Evolutionary conservation across 2,113 vertebrate genomes (phyloP).

Genomic region (Craseonycteris thonglongyai): DNA sequence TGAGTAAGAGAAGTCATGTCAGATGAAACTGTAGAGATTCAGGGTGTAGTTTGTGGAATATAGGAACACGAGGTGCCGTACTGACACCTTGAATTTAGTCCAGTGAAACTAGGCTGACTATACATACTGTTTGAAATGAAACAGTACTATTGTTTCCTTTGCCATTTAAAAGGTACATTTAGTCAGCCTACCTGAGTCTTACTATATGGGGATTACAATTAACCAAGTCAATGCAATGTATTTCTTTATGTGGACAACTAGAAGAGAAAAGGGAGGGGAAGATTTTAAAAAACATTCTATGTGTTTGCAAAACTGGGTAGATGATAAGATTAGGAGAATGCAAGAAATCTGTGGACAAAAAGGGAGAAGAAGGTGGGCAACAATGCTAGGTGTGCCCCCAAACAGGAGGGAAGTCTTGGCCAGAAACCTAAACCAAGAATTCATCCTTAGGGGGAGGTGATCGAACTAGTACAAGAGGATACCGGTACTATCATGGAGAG

Average conservation of each 20-base stretch:
- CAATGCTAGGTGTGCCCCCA: neutral
- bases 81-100: too few species aligned
- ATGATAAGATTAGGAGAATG: neutral
- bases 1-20: neutral
- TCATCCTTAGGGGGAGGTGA: neutral
- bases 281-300: neutral
- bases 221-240: neutral
- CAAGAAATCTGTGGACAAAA: neutral
- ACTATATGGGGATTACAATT: neutral
- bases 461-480: neutral
- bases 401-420: neutral
- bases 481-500: neutral
- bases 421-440: neutral
- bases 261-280: neutral
- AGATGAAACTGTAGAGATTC: neutral
- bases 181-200: too few species aligned
- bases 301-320: neutral
- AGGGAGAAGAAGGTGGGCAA: neutral
- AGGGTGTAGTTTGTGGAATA: neutral
- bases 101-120: too few species aligned
- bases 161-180: too few species aligned
- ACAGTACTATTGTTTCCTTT: too few species aligned
- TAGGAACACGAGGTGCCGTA: neutral
- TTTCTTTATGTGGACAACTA: neutral
- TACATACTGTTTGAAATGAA: too few species aligned